These are phyloP conservation scores for Macropis europaea DNA, from an alignment of 2,888 invertebrate species.

Conservation along the genomic window DNA sequence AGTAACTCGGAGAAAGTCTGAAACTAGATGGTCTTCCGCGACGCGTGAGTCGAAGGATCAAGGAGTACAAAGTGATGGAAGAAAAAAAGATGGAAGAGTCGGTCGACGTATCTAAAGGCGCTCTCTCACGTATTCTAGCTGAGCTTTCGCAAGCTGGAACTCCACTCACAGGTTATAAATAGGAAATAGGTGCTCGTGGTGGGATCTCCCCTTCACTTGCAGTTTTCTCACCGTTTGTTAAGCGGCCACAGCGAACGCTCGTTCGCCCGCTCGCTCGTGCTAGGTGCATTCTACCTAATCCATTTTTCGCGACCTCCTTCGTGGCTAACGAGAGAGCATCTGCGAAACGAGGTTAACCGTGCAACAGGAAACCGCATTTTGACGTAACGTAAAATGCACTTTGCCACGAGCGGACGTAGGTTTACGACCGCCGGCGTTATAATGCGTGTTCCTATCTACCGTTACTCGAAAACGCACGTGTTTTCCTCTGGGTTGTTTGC, in stretches of 20 bases:
- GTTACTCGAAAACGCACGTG: constrained; percentile 44
- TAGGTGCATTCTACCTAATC: constrained; percentile 61
- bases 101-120: constrained; percentile 33
- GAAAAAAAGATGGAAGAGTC: constrained; percentile 21
- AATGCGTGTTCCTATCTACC: constrained; percentile 43
- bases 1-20: not conserved
- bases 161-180: constrained; percentile 58
- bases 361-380: constrained; percentile 67
- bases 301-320: constrained; percentile 68
- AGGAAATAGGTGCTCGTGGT: constrained; percentile 49
- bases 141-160: constrained; percentile 56
- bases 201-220: constrained; percentile 61
- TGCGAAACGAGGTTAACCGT: constrained; percentile 65
- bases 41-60: not conserved
- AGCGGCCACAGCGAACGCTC: constrained; percentile 24
- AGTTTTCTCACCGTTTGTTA: constrained; percentile 63
- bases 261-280: constrained; percentile 17
- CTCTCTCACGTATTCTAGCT: constrained; percentile 38
- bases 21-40: not conserved
- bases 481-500: constrained; percentile 32
- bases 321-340: constrained; percentile 63
- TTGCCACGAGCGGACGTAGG: constrained; percentile 39
- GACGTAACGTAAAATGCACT: constrained; percentile 65
- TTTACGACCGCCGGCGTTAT: constrained; percentile 36
- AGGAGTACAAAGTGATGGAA: not conserved